Conservation (phyloP, 2,113 vertebrate species). For the Phycodurus eques region DNA sequence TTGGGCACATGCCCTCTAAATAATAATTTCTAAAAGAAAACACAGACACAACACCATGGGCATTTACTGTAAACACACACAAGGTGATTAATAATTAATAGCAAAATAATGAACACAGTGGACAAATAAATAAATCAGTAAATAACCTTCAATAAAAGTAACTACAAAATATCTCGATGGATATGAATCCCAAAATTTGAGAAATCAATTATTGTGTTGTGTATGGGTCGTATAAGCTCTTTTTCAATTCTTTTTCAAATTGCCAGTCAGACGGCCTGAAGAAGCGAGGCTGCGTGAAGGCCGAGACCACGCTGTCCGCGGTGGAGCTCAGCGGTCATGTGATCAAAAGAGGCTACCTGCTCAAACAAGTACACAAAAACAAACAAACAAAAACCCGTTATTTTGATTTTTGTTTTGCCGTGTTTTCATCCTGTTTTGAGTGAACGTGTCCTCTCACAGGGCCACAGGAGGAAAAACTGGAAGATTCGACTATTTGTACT, state of each 20-base stretch:
- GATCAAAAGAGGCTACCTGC: constrained; percentile 86
- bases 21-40: too few species aligned
- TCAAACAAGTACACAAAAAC: constrained; percentile 83
- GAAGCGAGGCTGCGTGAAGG: constrained; percentile 78
- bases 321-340: constrained; percentile 85
- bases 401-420: not conserved
- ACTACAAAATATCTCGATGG: too few species aligned
- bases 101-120: too few species aligned
- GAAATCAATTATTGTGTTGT: too few species aligned
- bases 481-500: constrained; percentile 92
- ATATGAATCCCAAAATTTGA: too few species aligned
- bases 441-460: constrained; percentile 61
- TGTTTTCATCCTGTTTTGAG: not conserved
- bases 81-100: too few species aligned
- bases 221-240: not conserved
- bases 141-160: too few species aligned
- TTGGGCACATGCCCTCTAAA: too few species aligned
- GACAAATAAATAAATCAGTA: too few species aligned
- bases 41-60: too few species aligned
- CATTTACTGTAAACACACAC: too few species aligned
- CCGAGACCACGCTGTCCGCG: constrained; percentile 77
- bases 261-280: constrained; percentile 82
- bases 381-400: not conserved
- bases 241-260: not conserved
- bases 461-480: constrained; percentile 96